These are phyloP conservation scores for Eurytoma californica DNA, from an alignment of 2,888 invertebrate genomes.

Conservation along the genomic window DNA sequence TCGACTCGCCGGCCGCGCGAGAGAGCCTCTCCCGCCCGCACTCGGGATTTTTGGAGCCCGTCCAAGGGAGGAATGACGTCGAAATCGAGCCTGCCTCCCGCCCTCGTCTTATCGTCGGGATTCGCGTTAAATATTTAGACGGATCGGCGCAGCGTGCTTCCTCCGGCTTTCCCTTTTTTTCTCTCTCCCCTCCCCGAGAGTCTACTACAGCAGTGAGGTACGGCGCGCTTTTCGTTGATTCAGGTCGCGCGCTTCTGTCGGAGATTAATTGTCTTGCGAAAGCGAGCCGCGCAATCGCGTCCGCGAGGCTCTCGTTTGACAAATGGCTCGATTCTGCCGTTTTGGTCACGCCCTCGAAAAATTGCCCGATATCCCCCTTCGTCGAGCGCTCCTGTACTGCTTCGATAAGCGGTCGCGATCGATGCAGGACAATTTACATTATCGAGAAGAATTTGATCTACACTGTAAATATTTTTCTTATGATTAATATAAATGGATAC, in stretches of 20 bases:
- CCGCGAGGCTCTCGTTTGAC: background rate
- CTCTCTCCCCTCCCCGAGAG: too few relatives aligned
- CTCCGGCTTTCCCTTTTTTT: background rate
- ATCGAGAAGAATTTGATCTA: background rate
- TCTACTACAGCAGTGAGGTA: background rate
- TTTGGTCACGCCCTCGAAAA: too few relatives aligned
- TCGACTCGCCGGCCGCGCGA: background rate
- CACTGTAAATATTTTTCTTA: background rate
- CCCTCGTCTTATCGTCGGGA: slow-evolving; percentile 26
- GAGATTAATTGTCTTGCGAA: background rate
- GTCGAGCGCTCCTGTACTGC: too few relatives aligned
- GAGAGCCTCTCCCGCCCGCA: slow-evolving; percentile 3
- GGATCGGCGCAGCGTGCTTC: background rate
- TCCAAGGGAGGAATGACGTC: slow-evolving; percentile 50
- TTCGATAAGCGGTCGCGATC: too few relatives aligned
- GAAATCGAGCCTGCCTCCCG: slow-evolving; percentile 39
- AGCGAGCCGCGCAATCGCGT: background rate
- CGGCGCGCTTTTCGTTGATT: background rate
- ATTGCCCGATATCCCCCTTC: too few relatives aligned
- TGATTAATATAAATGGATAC: too few relatives aligned
- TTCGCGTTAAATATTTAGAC: slow-evolving; percentile 50
- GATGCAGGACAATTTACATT: background rate
- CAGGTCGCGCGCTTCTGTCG: background rate
- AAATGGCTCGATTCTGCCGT: background rate
- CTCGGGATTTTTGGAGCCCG: slow-evolving; percentile 49